Evolutionary conservation across 2,113 vertebrate genomes (phyloP), one percentile per base, ranked within the genome.

Genomic region (Calidris pugnax): DNA sequence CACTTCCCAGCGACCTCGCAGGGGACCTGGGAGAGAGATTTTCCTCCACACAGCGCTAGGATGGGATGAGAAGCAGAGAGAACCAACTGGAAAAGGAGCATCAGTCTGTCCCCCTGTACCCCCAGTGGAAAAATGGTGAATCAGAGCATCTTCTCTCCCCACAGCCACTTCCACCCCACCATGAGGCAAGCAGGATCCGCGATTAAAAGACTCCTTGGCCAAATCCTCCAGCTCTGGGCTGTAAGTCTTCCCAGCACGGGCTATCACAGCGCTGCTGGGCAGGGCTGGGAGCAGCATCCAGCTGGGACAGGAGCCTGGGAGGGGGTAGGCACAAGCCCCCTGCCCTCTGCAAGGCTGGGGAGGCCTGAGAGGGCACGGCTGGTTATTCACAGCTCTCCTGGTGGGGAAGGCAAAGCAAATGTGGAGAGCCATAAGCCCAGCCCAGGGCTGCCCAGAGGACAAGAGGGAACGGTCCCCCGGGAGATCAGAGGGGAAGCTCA

Each of bases 381-480:
- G 2, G 39, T 63, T 56, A 50, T 57, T 66, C 15, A 11, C 55
- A 78, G 48, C 37, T 63, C 28, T 57, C 30, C 77, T n/a, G 22
- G 59, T 0, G 2, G 32, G 43, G 33, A 47, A 78, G 47, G 43
- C 77, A 74, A 87, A 74, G 66, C 20, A 79, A 73, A 85, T 1
- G 2, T 16, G n/a, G 33, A 4, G 63, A 60, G 26, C 9, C 2
- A 1, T 37, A 69, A 81, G 39, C 47, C 67, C 35, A 59, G 78
- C n/a, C 26, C 7, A 5, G 35, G 51, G 66, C 81, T 93, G 92
- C 89, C 79, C 82, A 57, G 59, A 8, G 55, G 53, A 37, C 14
- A 16, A 30, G 62, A 79, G 43, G 68, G 56, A 24, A 41, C 0
- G 1, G 47, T 7, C 18, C 33, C 28, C 7, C 0, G 1, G 33